These are phyloP conservation scores for Agapostemon virescens DNA, from an alignment of 2,888 invertebrate species.

Conservation along the genomic window DNA sequence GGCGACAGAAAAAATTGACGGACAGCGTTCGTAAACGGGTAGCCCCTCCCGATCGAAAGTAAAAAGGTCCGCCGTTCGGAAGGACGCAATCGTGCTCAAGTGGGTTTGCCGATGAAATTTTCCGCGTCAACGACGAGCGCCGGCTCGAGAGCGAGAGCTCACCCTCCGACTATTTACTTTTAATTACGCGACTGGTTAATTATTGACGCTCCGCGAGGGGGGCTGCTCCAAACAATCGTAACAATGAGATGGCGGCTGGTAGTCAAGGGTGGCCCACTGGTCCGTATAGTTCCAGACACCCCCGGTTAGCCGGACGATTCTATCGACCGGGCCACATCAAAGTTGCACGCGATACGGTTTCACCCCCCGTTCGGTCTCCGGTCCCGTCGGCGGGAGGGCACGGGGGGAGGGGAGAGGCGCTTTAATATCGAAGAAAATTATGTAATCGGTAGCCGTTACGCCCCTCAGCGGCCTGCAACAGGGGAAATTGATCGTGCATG, in stretches of 20 bases:
- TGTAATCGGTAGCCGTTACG: conserved; percentile 76
- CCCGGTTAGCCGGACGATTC: conserved; percentile 63
- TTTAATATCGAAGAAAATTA: conserved; percentile 79
- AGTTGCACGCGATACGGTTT: conserved; percentile 76
- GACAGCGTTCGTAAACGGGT: background rate
- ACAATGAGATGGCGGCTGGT: conserved; percentile 59
- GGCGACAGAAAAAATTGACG: background rate
- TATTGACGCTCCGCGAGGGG: conserved; percentile 72
- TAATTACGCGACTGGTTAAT: conserved; percentile 77
- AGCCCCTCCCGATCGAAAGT: background rate
- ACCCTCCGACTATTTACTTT: conserved; percentile 74
- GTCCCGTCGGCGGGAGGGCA: conserved; percentile 54
- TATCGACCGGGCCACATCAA: conserved; percentile 75
- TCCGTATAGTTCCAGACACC: conserved; percentile 59
- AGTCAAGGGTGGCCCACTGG: conserved; percentile 56
- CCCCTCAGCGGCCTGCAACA: conserved; percentile 43
- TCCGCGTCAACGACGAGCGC: conserved; percentile 48
- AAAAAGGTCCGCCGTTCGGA: background rate
- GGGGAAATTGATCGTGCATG: conserved; percentile 76
- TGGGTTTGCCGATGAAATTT: conserved; percentile 55
- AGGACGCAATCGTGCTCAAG: conserved; percentile 16
- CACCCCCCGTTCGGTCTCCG: background rate
- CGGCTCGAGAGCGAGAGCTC: background rate
- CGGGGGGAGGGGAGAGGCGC: too few relatives aligned
- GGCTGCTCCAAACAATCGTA: conserved; percentile 71